Base-by-base conservation (phyloP, 2,888 invertebrate genomes). In the Schrankia costaestrigalis region DNA sequence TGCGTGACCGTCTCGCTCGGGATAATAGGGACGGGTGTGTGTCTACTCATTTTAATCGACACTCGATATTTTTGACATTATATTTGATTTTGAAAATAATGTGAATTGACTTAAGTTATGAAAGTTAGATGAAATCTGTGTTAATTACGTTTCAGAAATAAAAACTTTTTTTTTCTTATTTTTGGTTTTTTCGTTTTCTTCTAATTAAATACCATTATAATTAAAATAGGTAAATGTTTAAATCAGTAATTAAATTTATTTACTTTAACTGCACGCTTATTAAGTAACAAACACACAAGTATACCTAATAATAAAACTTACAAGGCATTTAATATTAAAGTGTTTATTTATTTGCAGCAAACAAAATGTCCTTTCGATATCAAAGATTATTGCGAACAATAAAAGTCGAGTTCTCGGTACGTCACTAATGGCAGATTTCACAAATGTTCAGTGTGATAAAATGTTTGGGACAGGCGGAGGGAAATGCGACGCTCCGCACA, bases 391-490 rank as follows among this genome's bases (percentile, higher is more conserved):
- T 55, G 60, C 59, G 41, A 54, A 62, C 61, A 63, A 61, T 62
- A 62, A 65, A 63, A 64, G 56, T 66, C 60, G 70, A 70, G 49
- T 45, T 40, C 43, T 18, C n/a, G 44, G 63, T 37, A 63, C 83
- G 60, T 64, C 83, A 56, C 82, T 83, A 80, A 57, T 50, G 60
- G 66, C 60, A 72, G 75, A 81, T 80, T 80, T 77, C 65, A 62
- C 63, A 63, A 65, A 60, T 62, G 66, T 67, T 80, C 83, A 83
- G 83, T 83, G 69, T 76, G 82, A 81, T 80, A 81, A 79, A 81
- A 79, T 78, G 78, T 70, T 73, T 58, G 75, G 57, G 58, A 61
- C 58, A 64, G 63, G 71, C 72, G 75, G 78, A 63, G 67, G 74
- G 61, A 64, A 69, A 54, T 66, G 71, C 69, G 69, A 62, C 69